Evolutionary conservation across 2,797 vertebrate species (phyloP).

Genomic region (Diceros bicornis): DNA sequence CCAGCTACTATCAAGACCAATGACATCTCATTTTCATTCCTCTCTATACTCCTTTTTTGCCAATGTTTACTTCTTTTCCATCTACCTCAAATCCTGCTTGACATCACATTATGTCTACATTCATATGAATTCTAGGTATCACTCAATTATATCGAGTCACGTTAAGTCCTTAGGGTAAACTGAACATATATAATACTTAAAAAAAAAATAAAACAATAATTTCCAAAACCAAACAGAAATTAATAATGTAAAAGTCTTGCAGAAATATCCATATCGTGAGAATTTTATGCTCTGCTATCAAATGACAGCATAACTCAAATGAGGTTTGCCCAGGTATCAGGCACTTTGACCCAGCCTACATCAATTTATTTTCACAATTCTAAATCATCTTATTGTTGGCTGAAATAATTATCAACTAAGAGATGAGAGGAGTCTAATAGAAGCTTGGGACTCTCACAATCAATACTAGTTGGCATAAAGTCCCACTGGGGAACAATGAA

Average conservation of each 20-base stretch:
- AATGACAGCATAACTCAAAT: neutral
- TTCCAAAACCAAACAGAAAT: slow-evolving; percentile 54
- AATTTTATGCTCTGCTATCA: neutral
- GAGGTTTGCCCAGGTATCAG: neutral
- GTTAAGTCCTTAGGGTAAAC: slow-evolving; percentile 1
- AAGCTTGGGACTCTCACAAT: slow-evolving; percentile 78
- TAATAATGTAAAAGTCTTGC: neutral
- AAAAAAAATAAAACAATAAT: slow-evolving; percentile 46
- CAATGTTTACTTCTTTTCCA: neutral
- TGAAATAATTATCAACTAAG: slow-evolving; percentile 73
- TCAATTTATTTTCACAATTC: slow-evolving; percentile 66
- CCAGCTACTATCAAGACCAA: neutral
- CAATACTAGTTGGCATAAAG: slow-evolving; percentile 67
- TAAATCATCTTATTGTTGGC: slow-evolving; percentile 59
- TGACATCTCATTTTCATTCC: neutral
- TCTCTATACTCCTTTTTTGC: neutral
- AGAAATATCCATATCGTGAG: slow-evolving; percentile 11
- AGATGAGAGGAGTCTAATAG: slow-evolving; percentile 36
- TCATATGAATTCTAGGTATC: neutral
- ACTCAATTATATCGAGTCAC: slow-evolving; percentile 33
- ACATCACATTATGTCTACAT: neutral
- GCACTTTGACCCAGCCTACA: slow-evolving; percentile 38
- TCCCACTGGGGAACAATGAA: slow-evolving; percentile 73
- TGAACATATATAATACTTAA: slow-evolving; percentile 32
- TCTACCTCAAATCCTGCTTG: neutral